Evolutionary conservation across 2,113 vertebrate genomes (phyloP).

Genomic region (Pedionomus torquatus): DNA sequence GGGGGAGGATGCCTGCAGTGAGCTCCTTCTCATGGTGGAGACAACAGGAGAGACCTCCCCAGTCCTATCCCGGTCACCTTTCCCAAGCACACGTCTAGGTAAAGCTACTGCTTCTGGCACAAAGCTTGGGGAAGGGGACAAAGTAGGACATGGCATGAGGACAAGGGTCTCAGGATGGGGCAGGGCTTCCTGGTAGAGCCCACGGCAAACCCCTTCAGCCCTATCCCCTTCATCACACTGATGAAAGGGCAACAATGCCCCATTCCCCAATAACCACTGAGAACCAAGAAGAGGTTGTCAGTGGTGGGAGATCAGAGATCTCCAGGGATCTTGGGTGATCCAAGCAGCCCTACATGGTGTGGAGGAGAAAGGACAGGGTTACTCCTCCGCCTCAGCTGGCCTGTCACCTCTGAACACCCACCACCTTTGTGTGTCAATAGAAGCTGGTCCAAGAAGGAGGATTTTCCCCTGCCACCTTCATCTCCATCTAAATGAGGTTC

Average conservation of each 20-base stretch:
- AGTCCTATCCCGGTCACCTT: not conserved
- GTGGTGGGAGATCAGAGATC: not conserved
- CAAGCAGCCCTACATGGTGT: fast-evolving
- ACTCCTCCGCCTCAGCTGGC: not conserved
- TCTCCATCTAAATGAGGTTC: slow-evolving; percentile 64
- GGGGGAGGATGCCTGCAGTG: not conserved
- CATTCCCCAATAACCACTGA: fast-evolving
- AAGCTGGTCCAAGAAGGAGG: slow-evolving; percentile 16
- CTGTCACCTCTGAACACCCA: not conserved
- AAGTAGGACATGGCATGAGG: not conserved
- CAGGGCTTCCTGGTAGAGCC: not conserved
- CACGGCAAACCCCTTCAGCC: not conserved
- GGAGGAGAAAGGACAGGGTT: not conserved
- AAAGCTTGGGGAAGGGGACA: not conserved
- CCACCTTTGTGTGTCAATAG: not conserved
- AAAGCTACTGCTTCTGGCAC: not conserved
- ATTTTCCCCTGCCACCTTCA: slow-evolving; percentile 34
- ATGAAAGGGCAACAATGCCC: not conserved
- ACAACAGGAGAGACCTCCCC: not conserved
- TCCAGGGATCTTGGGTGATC: not conserved
- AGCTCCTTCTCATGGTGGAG: fast-evolving
- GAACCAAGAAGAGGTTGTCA: not conserved
- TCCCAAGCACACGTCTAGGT: not conserved
- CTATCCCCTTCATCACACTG: not conserved
- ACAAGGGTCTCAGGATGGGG: not conserved